Base-by-base conservation (phyloP, 2,113 vertebrate species). In the Nestor notabilis region DNA sequence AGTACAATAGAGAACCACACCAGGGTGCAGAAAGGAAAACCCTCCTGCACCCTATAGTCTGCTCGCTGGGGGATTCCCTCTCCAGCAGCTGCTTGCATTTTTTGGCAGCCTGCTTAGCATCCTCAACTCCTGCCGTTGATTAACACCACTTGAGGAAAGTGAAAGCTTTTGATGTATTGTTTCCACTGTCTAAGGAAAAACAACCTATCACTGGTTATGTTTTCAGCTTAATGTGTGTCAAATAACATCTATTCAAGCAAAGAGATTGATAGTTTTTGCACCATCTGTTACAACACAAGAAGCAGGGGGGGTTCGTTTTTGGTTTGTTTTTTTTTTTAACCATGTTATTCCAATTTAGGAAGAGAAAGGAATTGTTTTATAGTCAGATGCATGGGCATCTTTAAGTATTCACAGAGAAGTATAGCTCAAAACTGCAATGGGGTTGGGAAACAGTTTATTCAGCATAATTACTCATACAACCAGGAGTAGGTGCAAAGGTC, bases 11-110 rank as follows among this genome's bases (percentile, higher is more conserved):
- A 69, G 49, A 72, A 14, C 27, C 47, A 50, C 78, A 58, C 78
- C 83, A 80, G 53, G 75, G 37, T 89, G 82, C 58, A 80, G 84
- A 89, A 91, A 69, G 88, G 78, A 76, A 89, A 92, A 28, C 49
- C 71, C 43, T 80, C 52, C 28, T 71, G 82, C 79, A 41, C 83
- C 76, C 64, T 49, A 5, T 46, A 5, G 4, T 87, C 87, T 92
- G 66, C 44, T 92, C 87, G 17, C 61, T 86, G 74, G 95, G 97
- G 95, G 97, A 97, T 98, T 98, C 96, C 96, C 96, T 90, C 65
- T 90, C 81, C 68, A 87, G 96, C 97, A 95, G 95, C 96, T 97
- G 96, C 89, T 95, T 96, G 66, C 80, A 27, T 90, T 93, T 96
- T 95, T 97, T 94, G 84, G 89, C 90, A 75, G 96, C 96, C 93